Percentiles rank a stretch among this genome's conserved stretches.
Evolutionary conservation across 2,113 vertebrate genomes (phyloP).

Genomic region (Platichthys stellatus): DNA sequence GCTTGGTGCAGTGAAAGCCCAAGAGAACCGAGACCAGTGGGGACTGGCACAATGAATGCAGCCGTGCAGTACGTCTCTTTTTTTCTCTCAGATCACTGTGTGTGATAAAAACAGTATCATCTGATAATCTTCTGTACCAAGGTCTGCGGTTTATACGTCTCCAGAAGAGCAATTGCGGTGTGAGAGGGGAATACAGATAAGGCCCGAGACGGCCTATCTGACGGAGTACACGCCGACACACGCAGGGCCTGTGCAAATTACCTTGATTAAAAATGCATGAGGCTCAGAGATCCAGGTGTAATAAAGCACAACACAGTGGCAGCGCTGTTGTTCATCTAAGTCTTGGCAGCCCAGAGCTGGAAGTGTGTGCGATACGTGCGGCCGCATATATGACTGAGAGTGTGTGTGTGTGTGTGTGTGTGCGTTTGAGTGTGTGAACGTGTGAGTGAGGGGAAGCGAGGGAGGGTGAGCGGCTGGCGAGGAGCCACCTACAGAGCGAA

Average conservation of each 20-base stretch:
- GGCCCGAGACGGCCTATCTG: constrained; percentile 49
- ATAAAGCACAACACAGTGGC: constrained; percentile 77
- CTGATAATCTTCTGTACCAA: constrained; percentile 55
- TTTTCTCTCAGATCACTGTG: constrained; percentile 16
- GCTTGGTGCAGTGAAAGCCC: constrained; percentile 8
- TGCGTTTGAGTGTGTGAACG: constrained; percentile 11
- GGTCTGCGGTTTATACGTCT: constrained; percentile 52
- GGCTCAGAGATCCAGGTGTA: constrained; percentile 79
- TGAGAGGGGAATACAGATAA: constrained; percentile 64
- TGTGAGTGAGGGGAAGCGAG: not conserved
- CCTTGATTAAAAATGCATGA: constrained; percentile 85
- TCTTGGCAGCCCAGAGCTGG: constrained; percentile 43
- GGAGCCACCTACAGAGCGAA: constrained; percentile 60
- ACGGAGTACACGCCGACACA: constrained; percentile 59
- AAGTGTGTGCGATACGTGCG: constrained; percentile 12
- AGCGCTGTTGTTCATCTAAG: constrained; percentile 62
- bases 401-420: constrained; percentile 24
- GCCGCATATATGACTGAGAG: not conserved
- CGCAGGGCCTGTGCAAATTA: constrained; percentile 78
- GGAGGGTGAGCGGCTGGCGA: constrained; percentile 13
- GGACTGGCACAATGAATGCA: constrained; percentile 20
- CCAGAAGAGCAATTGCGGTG: constrained; percentile 58
- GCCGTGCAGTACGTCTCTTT: not conserved
- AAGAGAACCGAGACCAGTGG: not conserved
- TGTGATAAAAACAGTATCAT: constrained; percentile 61